Base-by-base conservation (phyloP, 30 jellyfish, hydroid and myxozoan species). In the Sanderia malayensis region DNA sequence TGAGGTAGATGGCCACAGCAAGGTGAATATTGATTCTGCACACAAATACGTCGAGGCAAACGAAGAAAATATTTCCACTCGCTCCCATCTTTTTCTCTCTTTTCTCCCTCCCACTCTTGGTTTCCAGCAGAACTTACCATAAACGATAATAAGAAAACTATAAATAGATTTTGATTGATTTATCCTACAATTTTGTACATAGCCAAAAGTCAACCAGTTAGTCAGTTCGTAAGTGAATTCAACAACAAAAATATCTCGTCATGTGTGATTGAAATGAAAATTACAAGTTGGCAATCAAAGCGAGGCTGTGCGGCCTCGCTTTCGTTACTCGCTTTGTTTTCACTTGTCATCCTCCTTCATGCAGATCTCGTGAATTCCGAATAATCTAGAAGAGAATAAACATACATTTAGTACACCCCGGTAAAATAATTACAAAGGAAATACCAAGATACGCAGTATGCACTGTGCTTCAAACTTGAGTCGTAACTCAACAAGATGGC, bases 361-460 rank as follows among this genome's bases (percentile, higher is more conserved):
- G 78, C 97, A 89, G 70, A 89, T 89, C 52, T 89, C 97, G 65
- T 89, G 97, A 58, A 89, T 82, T 37, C 97, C 97, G 31, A 89
- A 89, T 45, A 89, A 67, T 15, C 97, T 89, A 37, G 13, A 37
- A 37, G n/a, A n/a, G n/a, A n/a, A n/a, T n/a, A n/a, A n/a, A n/a
- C n/a, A n/a, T n/a, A n/a, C n/a, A n/a, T n/a, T n/a, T n/a, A n/a
- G n/a, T n/a, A n/a, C n/a, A n/a, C n/a, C n/a, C n/a, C n/a, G n/a
- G n/a, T n/a, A n/a, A n/a, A n/a, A n/a, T n/a, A n/a, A n/a, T n/a
- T n/a, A n/a, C n/a, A n/a, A n/a, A n/a, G n/a, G n/a, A n/a, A n/a
- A n/a, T n/a, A n/a, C n/a, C n/a, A n/a, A n/a, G n/a, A n/a, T n/a
- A n/a, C n/a, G n/a, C n/a, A n/a, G n/a, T n/a, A n/a, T n/a, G n/a